A percentile compares a stretch with the other conserved stretches of the same genome.
These are phyloP conservation scores for Datnioides undecimradiatus DNA, from an alignment of 2,113 vertebrate species.

Conservation along the genomic window DNA sequence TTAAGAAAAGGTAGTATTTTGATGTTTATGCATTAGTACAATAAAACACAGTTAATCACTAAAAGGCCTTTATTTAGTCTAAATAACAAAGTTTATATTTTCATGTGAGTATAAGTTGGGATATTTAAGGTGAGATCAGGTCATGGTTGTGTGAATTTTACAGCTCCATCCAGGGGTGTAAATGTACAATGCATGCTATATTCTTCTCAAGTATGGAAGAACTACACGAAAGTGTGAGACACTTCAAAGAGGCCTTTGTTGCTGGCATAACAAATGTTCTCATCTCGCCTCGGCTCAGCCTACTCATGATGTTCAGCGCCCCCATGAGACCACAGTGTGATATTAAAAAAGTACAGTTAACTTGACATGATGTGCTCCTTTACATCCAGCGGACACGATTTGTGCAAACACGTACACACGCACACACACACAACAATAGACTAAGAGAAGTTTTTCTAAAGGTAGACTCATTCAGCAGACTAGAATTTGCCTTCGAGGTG, in stretches of 20 bases:
- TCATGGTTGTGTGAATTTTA: neutral
- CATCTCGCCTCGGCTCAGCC: neutral
- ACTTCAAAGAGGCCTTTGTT: constrained; percentile 3
- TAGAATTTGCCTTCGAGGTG: constrained; percentile 1
- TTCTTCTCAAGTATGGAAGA: neutral
- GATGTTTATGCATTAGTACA: neutral
- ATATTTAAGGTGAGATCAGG: neutral
- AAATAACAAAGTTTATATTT: neutral
- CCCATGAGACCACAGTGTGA: constrained; percentile 2
- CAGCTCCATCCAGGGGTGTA: neutral
- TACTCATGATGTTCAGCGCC: constrained; percentile 6
- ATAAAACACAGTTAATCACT: neutral
- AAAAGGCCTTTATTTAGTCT: neutral
- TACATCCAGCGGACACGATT: neutral
- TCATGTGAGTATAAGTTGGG: neutral
- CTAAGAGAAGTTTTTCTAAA: constrained; percentile 9
- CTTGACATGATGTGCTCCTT: neutral
- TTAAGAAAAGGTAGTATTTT: neutral
- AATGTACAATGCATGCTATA: neutral
- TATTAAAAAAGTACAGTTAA: neutral
- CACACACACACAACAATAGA: too few species aligned
- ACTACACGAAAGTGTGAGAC: neutral
- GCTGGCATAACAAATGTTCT: neutral
- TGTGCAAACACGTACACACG: too few species aligned
- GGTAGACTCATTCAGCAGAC: constrained; percentile 7